phyloP scores from a whole-genome alignment of 2,888 invertebrate species.

The Patella caerulea region DNA sequence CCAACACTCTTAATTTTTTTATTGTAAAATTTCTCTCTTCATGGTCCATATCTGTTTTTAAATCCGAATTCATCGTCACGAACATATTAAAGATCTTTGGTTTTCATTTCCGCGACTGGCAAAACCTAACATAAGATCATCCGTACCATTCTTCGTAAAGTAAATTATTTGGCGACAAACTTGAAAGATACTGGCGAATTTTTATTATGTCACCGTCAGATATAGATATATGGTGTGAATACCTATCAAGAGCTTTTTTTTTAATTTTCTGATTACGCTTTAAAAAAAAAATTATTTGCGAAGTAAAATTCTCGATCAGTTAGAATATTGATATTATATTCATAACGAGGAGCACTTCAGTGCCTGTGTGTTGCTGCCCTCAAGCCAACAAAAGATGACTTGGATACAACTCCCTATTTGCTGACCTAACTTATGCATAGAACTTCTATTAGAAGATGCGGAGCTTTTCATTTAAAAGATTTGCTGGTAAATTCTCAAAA shows the following conservation, averaged over 20 bases:
- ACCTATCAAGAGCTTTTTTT: neutral
- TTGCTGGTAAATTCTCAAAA: neutral
- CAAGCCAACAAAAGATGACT: conserved; percentile 5
- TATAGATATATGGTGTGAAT: no score
- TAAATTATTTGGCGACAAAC: neutral
- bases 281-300: conserved; percentile 23
- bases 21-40: no score
- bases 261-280: conserved; percentile 22
- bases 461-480: neutral
- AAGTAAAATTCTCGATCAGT: conserved; percentile 6
- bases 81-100: neutral
- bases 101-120: neutral
- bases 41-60: no score
- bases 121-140: neutral
- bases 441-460: neutral
- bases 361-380: conserved; percentile 14
- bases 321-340: conserved; percentile 2
- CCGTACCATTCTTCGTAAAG: neutral
- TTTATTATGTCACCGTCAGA: neutral
- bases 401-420: neutral
- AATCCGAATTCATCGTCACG: no score
- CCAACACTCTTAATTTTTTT: no score
- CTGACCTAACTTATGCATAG: neutral
- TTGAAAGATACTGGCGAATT: neutral
- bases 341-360: conserved; percentile 9